A percentile compares a stretch with the other conserved stretches of the same genome.
Evolutionary conservation across 2,888 invertebrate genomes (phyloP).

Genomic region (Brachyptera risi): DNA sequence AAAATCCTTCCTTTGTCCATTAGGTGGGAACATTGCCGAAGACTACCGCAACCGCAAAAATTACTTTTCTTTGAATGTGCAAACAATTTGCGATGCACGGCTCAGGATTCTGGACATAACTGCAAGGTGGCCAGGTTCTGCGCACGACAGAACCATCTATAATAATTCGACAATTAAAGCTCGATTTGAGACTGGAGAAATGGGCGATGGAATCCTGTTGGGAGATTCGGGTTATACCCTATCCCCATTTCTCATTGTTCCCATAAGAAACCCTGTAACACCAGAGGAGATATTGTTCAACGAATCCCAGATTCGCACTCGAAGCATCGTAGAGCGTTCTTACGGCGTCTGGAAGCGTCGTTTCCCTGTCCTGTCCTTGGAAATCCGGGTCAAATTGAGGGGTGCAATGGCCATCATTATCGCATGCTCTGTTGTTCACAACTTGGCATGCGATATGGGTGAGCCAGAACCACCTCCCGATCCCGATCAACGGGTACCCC

Average conservation of each 20-base stretch:
- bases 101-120: slow-evolving; percentile 36
- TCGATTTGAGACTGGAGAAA: slow-evolving; percentile 32
- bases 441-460: slow-evolving; percentile 17
- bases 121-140: slow-evolving; percentile 38
- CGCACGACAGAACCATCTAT: slow-evolving; percentile 38
- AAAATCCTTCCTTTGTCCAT: no score
- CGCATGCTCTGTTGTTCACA: slow-evolving; percentile 28
- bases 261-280: slow-evolving; percentile 33
- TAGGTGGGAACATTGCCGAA: slow-evolving; percentile 22
- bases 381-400: slow-evolving; percentile 4
- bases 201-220: slow-evolving; percentile 33
- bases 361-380: slow-evolving; percentile 24
- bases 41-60: slow-evolving; percentile 23
- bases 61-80: slow-evolving; percentile 27
- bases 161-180: slow-evolving; percentile 32
- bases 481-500: no score
- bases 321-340: slow-evolving; percentile 34
- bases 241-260: slow-evolving; percentile 34
- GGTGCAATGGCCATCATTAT: slow-evolving; percentile 22
- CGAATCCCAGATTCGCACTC: slow-evolving; percentile 35
- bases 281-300: slow-evolving; percentile 34
- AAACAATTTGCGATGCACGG: slow-evolving; percentile 31
- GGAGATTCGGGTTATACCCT: slow-evolving; percentile 36
- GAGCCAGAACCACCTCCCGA: slow-evolving; percentile 23
- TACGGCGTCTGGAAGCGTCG: slow-evolving; percentile 34